phyloP scores from a whole-genome alignment of 2,888 invertebrate genomes.

The Drosophila gaucha region DNA sequence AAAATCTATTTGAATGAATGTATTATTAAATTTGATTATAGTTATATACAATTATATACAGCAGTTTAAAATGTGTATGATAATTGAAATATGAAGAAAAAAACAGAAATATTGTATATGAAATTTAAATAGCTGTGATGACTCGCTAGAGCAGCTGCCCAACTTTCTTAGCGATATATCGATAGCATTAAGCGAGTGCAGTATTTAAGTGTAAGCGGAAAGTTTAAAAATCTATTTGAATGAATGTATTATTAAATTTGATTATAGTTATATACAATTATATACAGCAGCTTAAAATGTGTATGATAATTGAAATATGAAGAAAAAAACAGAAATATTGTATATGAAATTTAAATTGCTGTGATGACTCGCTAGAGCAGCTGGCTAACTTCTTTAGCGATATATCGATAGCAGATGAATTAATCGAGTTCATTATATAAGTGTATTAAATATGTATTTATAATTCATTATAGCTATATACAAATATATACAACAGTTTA shows the following conservation, averaged over 20 bases:
- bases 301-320: not conserved
- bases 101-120: not conserved
- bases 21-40: slow-evolving; percentile 17
- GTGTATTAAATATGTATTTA: slow-evolving; percentile 11
- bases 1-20: slow-evolving; percentile 11
- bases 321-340: too few relatives aligned
- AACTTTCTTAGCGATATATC: too few relatives aligned
- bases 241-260: slow-evolving; percentile 12
- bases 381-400: not conserved
- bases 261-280: slow-evolving; percentile 56
- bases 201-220: not conserved
- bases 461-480: slow-evolving; percentile 44
- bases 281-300: slow-evolving; percentile 47
- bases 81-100: not conserved
- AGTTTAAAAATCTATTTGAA: slow-evolving; percentile 15
- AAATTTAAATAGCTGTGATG: not conserved
- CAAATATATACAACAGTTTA: slow-evolving; percentile 60
- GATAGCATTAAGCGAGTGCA: not conserved
- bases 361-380: not conserved
- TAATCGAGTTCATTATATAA: not conserved
- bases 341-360: too few relatives aligned
- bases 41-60: slow-evolving; percentile 66
- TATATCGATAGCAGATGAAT: not conserved
- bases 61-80: slow-evolving; percentile 19
- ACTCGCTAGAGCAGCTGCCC: too few relatives aligned